Evolutionary conservation across 1,140 invertebrate genomes (phyloP), one percentile per base, ranked within the genome.

Genomic region (Trichomalopsis sarcophagae): DNA sequence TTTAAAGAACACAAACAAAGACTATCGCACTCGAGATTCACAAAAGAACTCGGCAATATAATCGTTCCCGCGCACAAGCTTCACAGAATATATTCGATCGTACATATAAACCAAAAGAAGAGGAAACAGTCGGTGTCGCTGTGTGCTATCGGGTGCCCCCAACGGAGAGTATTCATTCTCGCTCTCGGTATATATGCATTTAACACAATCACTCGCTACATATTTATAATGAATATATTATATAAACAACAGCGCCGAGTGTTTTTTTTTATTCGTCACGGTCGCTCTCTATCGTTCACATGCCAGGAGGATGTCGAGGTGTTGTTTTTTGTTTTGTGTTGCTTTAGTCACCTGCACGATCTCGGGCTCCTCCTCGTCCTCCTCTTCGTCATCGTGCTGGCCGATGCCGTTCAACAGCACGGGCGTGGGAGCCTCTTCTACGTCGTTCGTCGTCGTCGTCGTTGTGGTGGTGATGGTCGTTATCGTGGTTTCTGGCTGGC

Each of bases 261-360:
- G 21, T 62, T 62, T 62, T 55, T 55, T 55, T 17, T 55, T 55
- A 17, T 55, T 21, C 55, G 55, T 62, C 55, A 62, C 55, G 55
- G 55, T 71, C 23, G 68, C 68, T 30, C 68, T 71, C 36, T 33
- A 71, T 69, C 33, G 75, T 33, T 84, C 82, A 89, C 91, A 91
- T 91, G 91, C 92, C 91, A 91, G 90, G 90, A 91, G 88, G 84
- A 62, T 73, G 82, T 50, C 76, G 83, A 84, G 77, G 68, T 81
- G 50, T 75, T 75, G 69, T 40, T 55, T 80, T 75, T 66, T 80
- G 36, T 82, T 47, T 90, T 89, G 89, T 89, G 88, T 90, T 89
- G 87, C 88, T 87, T 90, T 92, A 92, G 90, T 92, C 92, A 93
- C 92, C 92, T 93, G 91, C 81, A 90, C 89, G 87, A 90, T 88